Conservation (phyloP, 2,113 vertebrate species). For the Struthidea cinerea region DNA sequence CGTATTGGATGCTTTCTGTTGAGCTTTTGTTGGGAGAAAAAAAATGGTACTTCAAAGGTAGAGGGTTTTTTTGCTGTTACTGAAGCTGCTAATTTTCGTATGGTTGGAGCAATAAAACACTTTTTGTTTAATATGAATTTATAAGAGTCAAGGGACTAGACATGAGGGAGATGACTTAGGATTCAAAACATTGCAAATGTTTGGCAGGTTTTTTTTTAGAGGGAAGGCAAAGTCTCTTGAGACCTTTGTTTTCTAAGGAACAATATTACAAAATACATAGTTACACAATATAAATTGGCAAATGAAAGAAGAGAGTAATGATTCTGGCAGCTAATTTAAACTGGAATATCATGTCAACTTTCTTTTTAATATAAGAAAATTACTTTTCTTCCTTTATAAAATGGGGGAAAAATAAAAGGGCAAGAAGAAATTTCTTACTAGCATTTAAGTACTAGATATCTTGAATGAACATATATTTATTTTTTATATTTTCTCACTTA, state of each 20-base stretch:
- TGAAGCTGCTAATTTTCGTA: background rate
- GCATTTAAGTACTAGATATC: background rate
- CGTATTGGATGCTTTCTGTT: background rate
- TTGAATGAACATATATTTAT: background rate
- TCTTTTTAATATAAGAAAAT: background rate
- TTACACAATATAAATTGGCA: conserved; percentile 62
- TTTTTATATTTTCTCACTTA: background rate
- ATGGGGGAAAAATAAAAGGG: rapidly evolving
- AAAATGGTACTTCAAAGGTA: background rate
- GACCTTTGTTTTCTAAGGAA: conserved; percentile 62
- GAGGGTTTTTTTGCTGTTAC: background rate
- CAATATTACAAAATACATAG: conserved; percentile 61
- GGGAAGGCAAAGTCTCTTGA: conserved; percentile 51
- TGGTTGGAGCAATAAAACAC: background rate
- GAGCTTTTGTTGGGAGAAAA: background rate
- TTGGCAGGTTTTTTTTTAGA: conserved; percentile 44
- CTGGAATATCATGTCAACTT: background rate
- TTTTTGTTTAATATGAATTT: conserved; percentile 15
- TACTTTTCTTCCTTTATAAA: background rate
- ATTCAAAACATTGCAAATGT: conserved; percentile 42
- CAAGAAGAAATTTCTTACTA: background rate
- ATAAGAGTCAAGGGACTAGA: background rate
- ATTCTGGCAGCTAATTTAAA: conserved; percentile 21
- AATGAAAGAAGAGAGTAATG: conserved; percentile 40
- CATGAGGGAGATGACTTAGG: conserved; percentile 25